These are phyloP conservation scores for Palythoa caribaeorum DNA, from an alignment of 92 coral and sea anemone species.

Conservation along the genomic window DNA sequence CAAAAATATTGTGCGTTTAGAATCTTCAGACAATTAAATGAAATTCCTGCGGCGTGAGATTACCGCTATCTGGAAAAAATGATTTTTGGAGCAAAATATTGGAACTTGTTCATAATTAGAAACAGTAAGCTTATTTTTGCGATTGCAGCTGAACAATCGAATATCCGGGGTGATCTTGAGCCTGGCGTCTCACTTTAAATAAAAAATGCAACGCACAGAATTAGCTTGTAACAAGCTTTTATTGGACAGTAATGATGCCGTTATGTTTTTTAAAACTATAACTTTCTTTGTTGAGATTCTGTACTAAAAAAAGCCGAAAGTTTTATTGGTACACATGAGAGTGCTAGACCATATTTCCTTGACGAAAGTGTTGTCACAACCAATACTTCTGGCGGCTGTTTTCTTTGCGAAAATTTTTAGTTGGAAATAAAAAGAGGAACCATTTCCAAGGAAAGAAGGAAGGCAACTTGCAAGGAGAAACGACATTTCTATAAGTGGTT, in stretches of 20 bases:
- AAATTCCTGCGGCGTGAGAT: constrained; percentile 42
- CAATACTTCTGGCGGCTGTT: neutral
- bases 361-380: neutral
- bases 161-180: constrained; percentile 29
- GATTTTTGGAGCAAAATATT: neutral
- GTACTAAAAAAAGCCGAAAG: no score
- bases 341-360: neutral
- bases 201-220: no score
- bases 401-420: neutral
- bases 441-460: constrained; percentile 6
- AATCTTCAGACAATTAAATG: neutral
- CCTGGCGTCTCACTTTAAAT: neutral
- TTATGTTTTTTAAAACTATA: no score
- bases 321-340: neutral
- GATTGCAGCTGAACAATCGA: constrained; percentile 13
- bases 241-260: no score
- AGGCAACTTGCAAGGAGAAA: neutral
- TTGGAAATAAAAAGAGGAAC: neutral
- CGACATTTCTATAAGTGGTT: constrained; percentile 32
- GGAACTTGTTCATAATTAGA: constrained; percentile 39
- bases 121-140: constrained; percentile 32
- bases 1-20: constrained; percentile 28
- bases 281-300: no score
- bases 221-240: no score
- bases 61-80: constrained; percentile 20